Evolutionary conservation across 2,113 vertebrate species (phyloP).

Genomic region (Tychaedon coryphoeus): DNA sequence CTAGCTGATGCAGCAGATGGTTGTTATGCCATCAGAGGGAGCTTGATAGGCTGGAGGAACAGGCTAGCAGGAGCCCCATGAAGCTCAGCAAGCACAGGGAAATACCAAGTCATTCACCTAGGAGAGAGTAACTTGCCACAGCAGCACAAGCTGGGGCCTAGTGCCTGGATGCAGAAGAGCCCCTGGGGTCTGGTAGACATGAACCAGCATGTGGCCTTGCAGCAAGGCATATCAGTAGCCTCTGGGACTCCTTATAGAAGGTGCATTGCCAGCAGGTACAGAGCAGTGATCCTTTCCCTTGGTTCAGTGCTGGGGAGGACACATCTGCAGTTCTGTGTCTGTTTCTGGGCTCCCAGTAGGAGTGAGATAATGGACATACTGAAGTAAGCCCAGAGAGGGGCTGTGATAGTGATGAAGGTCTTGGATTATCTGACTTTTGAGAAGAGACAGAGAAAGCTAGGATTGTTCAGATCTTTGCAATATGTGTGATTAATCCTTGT

Average conservation of each 20-base stretch:
- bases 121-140: neutral
- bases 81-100: neutral
- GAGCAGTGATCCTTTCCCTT: neutral
- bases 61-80: neutral
- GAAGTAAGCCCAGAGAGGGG: neutral
- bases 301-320: neutral
- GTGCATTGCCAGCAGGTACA: neutral
- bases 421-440: neutral
- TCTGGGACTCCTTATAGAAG: neutral
- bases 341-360: neutral
- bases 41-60: neutral
- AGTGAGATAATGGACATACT: neutral
- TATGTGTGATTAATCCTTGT: neutral
- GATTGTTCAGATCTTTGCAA: neutral
- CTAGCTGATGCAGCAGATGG: neutral
- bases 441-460: neutral
- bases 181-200: neutral
- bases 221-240: neutral
- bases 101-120: neutral
- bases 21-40: neutral
- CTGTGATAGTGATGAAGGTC: neutral
- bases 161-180: neutral
- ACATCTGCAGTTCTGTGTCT: neutral
- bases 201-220: neutral
- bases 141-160: neutral